A percentile compares a stretch with the other conserved stretches of the same genome.
These are phyloP conservation scores for Crotalus viridis DNA, from an alignment of 2,113 vertebrate genomes.

Conservation along the genomic window DNA sequence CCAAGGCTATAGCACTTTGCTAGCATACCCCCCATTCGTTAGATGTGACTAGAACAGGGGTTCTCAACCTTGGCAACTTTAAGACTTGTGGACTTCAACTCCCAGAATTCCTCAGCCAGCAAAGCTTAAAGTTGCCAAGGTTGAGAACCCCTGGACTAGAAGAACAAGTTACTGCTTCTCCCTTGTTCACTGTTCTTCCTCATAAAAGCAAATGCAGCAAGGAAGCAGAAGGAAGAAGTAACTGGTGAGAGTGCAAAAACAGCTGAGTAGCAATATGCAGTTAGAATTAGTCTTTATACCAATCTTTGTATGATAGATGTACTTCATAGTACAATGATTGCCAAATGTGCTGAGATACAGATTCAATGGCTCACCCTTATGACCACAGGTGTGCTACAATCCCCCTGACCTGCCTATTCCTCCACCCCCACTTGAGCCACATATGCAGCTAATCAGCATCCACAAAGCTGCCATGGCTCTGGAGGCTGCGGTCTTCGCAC, in stretches of 20 bases:
- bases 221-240: neutral
- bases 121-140: too few relatives aligned
- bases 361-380: too few relatives aligned
- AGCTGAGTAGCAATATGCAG: neutral
- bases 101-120: too few relatives aligned
- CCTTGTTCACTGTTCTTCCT: neutral
- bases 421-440: too few relatives aligned
- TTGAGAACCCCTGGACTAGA: neutral
- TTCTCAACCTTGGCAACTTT: too few relatives aligned
- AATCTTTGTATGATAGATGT: neutral
- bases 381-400: too few relatives aligned
- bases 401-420: too few relatives aligned
- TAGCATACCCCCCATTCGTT: neutral
- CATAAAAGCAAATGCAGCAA: neutral
- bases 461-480: neutral
- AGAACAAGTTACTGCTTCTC: neutral
- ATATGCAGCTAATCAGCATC: too few relatives aligned
- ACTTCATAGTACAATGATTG: neutral
- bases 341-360: neutral
- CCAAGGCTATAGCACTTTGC: neutral
- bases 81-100: too few relatives aligned
- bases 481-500: neutral
- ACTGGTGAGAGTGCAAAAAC: neutral
- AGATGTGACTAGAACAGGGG: neutral
- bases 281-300: neutral